These are phyloP conservation scores for Polypedilum pembai DNA, from an alignment of 1,140 invertebrate genomes.

Conservation along the genomic window DNA sequence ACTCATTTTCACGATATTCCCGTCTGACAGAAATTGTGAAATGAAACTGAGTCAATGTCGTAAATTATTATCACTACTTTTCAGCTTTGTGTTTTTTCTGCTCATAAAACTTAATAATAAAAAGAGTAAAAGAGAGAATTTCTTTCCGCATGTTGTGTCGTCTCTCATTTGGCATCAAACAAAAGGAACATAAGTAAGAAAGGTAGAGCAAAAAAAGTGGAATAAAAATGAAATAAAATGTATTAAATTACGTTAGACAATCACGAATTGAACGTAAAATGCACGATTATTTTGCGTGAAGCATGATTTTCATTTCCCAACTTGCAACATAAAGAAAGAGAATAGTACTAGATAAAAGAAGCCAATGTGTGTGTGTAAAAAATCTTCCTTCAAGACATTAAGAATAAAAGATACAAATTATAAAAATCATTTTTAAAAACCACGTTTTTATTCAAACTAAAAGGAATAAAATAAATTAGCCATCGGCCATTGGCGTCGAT, in stretches of 20 bases:
- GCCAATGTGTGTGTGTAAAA: neutral
- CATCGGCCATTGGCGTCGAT: too few species aligned
- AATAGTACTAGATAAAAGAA: neutral
- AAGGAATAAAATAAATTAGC: too few species aligned
- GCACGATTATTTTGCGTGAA: slow-evolving; percentile 27
- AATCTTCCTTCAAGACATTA: slow-evolving; percentile 22
- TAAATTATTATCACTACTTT: slow-evolving; percentile 6
- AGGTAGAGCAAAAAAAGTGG: neutral
- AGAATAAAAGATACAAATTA: too few species aligned
- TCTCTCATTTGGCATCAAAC: neutral
- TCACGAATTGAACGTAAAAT: slow-evolving; percentile 28
- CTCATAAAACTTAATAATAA: neutral
- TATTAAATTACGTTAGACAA: slow-evolving; percentile 27
- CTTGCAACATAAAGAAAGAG: neutral
- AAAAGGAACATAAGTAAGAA: neutral
- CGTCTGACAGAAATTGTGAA: neutral
- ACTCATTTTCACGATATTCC: slow-evolving; percentile 12
- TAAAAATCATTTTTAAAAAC: too few species aligned
- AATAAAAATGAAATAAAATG: neutral
- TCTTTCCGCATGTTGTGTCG: slow-evolving; percentile 7
- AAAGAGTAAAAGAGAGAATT: neutral
- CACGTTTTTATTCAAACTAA: too few species aligned
- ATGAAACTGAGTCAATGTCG: slow-evolving; percentile 2
- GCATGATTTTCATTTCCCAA: neutral
- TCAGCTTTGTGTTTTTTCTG: neutral